A percentile compares a stretch with the other conserved stretches of the same genome.
Conservation (phyloP, 2,888 invertebrate genomes). For the Phengaris alcon region DNA sequence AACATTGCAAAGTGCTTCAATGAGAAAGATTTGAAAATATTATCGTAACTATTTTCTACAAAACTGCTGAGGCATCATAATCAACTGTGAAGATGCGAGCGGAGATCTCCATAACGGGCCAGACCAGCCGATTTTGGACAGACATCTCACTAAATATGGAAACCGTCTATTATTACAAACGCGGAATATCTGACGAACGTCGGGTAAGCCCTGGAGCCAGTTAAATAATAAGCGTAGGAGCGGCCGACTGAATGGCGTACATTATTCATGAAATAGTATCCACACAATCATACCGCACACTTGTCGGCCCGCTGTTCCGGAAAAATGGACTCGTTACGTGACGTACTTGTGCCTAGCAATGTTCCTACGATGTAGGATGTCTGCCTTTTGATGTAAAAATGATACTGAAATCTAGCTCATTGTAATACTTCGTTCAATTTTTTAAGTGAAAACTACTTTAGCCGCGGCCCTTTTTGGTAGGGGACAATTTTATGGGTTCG, state of each 20-base stretch:
- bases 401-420: not conserved
- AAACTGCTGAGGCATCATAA: not conserved
- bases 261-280: constrained; percentile 28
- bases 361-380: not conserved
- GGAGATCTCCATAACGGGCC: not conserved
- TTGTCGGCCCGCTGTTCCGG: constrained; percentile 14
- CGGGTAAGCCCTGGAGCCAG: constrained; percentile 9
- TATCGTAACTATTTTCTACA: not conserved
- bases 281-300: constrained; percentile 21
- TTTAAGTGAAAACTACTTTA: not conserved
- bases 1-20: not conserved
- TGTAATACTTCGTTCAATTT: not conserved
- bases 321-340: constrained; percentile 5
- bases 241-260: constrained; percentile 26
- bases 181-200: not conserved
- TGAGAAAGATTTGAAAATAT: not conserved
- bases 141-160: constrained; percentile 5
- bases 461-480: no score
- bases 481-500: not conserved
- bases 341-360: not conserved
- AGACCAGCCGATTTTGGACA: not conserved
- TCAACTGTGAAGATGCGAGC: not conserved
- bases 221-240: constrained; percentile 26
- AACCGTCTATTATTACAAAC: not conserved
- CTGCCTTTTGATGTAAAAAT: not conserved